Evolutionary conservation across 2,888 invertebrate genomes (phyloP), one percentile per base, ranked within the genome.

Genomic region (Caenorhabditis parvicauda): DNA sequence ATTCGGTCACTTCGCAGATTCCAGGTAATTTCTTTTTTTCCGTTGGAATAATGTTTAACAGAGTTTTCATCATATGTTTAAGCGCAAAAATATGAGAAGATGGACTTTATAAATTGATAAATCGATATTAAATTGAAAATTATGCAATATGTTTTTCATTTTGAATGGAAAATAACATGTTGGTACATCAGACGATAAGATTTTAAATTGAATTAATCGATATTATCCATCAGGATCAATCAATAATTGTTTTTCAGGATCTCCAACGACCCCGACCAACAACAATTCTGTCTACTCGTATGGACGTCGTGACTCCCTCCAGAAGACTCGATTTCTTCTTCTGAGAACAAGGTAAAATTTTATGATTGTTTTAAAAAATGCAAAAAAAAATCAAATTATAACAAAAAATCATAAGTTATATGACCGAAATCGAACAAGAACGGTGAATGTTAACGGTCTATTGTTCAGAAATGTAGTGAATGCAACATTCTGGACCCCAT

Each of bases 261-360:
- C 21, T 38, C 14, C 39, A 17, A 17, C 14, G 14, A 32, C 41
- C 24, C 19, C 21, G 22, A 41, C 24, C 41, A 41, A 22, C 41
- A 17, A 22, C 21, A 41, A 41, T 24, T 41, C 9, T 41, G 9
- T 17, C 24, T 73, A 67, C 50, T 71, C 71, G 9, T 73, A 73
- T 35, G 73, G 73, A 32, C 46, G 71, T 42, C 38, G 71, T 1
- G 73, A 73, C 43, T 69, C 71, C 6, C 49, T 62, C 12, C 59
- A 67, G 39, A 61, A 61, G 25, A 73, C 73, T 2, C 44, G 73
- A 14, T 73, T 73, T 46, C 54, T 73, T 7, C 54, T 73, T 6
- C 66, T 73, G 1, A 48, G 69, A 38, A 73, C 73, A 6, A 68
- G 67, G 64, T 68, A 14, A 12, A 21, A 12, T 12, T 44, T 35